These are phyloP conservation scores for Cyclopterus lumpus DNA, from an alignment of 2,797 vertebrate genomes.

Conservation along the genomic window DNA sequence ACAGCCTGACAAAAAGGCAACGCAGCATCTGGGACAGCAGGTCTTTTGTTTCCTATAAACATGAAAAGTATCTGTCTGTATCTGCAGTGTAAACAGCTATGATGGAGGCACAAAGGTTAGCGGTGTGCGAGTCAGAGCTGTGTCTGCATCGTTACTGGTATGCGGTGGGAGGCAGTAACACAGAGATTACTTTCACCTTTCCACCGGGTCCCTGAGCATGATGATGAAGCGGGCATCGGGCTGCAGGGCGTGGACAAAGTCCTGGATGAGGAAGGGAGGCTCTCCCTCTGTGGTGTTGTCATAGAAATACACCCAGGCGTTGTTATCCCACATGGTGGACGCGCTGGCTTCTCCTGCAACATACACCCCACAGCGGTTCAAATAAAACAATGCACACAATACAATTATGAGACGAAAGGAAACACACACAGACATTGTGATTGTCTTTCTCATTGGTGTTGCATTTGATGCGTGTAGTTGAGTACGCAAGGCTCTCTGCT, in stretches of 20 bases:
- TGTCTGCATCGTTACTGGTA: background rate
- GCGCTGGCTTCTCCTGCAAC: conserved; percentile 95
- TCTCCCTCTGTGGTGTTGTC: conserved; percentile 90
- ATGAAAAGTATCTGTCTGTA: conserved; percentile 32
- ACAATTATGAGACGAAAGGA: conserved; percentile 14
- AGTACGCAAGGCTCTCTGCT: conserved; percentile 3
- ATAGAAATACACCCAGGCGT: conserved; percentile 94
- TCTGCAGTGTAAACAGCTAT: conserved; percentile 35
- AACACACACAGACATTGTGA: background rate
- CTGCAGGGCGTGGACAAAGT: conserved; percentile 95
- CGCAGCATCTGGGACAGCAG: conserved; percentile 23
- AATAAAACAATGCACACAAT: conserved; percentile 4
- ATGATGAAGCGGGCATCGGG: conserved; percentile 92
- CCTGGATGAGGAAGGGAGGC: conserved; percentile 94
- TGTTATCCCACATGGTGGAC: conserved; percentile 99
- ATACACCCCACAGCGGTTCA: conserved; percentile 22
- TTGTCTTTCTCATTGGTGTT: background rate
- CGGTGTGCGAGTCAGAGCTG: background rate
- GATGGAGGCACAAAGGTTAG: conserved; percentile 13
- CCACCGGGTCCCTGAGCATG: conserved; percentile 96
- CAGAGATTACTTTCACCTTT: conserved; percentile 84
- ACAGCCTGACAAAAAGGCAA: conserved; percentile 29
- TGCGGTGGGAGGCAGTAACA: background rate
- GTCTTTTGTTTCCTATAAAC: conserved; percentile 51
- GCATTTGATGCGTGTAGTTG: background rate